These are phyloP conservation scores for Dyspetes luteomarginatus DNA, from an alignment of 2,888 invertebrate genomes.

Conservation along the genomic window DNA sequence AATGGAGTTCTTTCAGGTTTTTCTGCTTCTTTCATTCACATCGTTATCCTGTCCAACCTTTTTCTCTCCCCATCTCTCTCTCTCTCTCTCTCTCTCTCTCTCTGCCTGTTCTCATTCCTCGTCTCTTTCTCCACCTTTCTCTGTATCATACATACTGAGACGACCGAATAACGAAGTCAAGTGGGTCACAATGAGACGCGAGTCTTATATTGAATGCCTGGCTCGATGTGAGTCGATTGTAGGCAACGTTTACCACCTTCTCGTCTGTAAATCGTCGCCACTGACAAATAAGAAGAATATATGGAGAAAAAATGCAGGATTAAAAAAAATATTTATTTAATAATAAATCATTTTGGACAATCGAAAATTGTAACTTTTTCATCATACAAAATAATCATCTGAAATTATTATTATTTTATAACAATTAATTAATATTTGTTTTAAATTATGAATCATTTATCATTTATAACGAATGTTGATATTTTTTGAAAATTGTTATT, in stretches of 20 bases:
- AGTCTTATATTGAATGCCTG: conserved; percentile 62
- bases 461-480: not conserved
- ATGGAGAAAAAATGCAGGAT: too few relatives aligned
- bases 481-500: not conserved
- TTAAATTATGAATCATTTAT: not conserved
- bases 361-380: too few relatives aligned
- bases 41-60: conserved; percentile 68
- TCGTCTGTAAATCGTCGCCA: not conserved
- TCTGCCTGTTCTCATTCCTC: conserved; percentile 70
- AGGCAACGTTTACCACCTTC: conserved; percentile 1
- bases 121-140: conserved; percentile 57
- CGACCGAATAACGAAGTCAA: conserved; percentile 81
- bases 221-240: conserved; percentile 13
- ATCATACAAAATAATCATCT: too few relatives aligned
- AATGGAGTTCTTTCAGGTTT: conserved; percentile 61
- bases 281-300: not conserved
- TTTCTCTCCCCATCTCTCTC: conserved; percentile 18
- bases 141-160: conserved; percentile 33
- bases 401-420: too few relatives aligned
- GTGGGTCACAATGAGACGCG: conserved; percentile 81
- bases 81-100: conserved; percentile 59
- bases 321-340: too few relatives aligned
- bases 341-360: too few relatives aligned
- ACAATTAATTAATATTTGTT: too few relatives aligned
- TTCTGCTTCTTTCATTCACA: conserved; percentile 59